Conservation (phyloP, 2,113 vertebrate genomes). For the Fregetta grallaria region DNA sequence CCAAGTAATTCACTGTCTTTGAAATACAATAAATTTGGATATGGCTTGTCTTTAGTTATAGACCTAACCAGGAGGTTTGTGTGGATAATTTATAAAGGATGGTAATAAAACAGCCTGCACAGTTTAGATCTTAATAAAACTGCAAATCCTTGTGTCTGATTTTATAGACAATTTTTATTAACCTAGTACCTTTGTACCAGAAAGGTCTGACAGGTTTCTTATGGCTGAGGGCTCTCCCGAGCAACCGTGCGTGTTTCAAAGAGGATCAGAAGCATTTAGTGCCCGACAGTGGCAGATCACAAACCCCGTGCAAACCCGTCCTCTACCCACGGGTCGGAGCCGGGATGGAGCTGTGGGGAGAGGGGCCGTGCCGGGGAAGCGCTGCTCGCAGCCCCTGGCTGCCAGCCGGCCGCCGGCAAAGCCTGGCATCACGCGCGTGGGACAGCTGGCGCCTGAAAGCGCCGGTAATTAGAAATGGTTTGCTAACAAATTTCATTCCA, state of each 20-base stretch:
- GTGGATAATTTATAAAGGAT: not conserved
- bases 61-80: not conserved
- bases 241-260: not conserved
- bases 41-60: not conserved
- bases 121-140: conserved; percentile 36
- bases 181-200: not conserved
- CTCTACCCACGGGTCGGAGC: not conserved
- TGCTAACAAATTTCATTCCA: not conserved
- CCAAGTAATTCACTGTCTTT: not conserved
- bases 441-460: conserved; percentile 18
- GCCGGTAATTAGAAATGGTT: not conserved
- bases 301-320: not conserved
- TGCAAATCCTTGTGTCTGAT: not conserved
- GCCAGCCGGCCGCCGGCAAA: not conserved
- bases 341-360: not conserved
- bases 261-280: not conserved
- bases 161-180: conserved; percentile 36
- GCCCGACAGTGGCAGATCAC: not conserved
- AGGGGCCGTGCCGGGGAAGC: not conserved
- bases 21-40: not conserved
- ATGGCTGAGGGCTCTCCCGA: not conserved
- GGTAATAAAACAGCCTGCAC: not conserved
- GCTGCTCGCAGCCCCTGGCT: not conserved
- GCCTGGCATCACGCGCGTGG: not conserved
- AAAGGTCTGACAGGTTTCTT: not conserved